Conservation (phyloP, 2,888 invertebrate species). For the Mesochorus sp. region DNA sequence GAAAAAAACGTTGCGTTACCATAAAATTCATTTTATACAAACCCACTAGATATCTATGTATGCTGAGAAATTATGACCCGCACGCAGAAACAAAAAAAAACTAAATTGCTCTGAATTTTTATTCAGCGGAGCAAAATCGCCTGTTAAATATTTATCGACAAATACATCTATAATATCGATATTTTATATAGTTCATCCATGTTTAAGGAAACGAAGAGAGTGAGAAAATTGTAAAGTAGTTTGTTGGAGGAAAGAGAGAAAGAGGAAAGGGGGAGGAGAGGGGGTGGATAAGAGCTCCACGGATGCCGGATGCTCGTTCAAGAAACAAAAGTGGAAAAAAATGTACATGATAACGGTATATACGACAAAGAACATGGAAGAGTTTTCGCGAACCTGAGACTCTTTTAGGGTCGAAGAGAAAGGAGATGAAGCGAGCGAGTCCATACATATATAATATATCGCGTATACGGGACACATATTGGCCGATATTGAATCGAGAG, state of each 20-base stretch:
- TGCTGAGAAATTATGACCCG: no score
- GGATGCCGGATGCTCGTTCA: slow-evolving; percentile 4
- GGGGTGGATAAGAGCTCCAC: slow-evolving; percentile 16
- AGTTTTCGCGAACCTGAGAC: neutral
- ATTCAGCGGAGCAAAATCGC: no score
- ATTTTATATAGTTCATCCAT: neutral
- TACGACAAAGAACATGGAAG: neutral
- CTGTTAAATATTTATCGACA: neutral
- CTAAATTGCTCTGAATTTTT: neutral
- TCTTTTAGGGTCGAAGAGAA: neutral
- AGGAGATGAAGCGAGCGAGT: neutral
- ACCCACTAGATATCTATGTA: neutral
- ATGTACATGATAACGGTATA: slow-evolving; percentile 15
- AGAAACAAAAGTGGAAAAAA: slow-evolving; percentile 24
- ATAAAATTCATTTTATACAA: neutral
- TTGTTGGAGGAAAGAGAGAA: neutral
- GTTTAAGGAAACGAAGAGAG: neutral
- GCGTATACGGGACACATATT: neutral
- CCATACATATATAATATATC: no score
- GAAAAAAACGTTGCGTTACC: neutral
- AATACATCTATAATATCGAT: neutral
- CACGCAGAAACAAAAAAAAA: neutral
- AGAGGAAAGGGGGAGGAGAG: no score
- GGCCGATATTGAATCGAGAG: slow-evolving; percentile 32
- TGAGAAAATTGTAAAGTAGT: slow-evolving; percentile 24